phyloP scores from a whole-genome alignment of 2,888 invertebrate species.

The Papilio elwesi region DNA sequence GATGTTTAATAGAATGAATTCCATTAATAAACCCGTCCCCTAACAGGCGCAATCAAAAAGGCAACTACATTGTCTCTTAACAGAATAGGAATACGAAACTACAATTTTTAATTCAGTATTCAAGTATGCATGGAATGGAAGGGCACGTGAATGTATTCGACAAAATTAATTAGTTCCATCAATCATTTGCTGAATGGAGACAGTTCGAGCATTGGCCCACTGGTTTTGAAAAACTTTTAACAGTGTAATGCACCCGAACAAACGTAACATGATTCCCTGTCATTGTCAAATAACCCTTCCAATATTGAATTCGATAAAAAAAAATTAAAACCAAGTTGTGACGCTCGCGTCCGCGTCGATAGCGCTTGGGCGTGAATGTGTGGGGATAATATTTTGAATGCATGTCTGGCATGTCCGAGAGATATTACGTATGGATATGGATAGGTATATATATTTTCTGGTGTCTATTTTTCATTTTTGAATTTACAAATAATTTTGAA shows the following conservation, averaged over 20 bases:
- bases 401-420: constrained; percentile 20
- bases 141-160: constrained; percentile 62
- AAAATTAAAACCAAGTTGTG: constrained; percentile 49
- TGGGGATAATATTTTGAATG: constrained; percentile 74
- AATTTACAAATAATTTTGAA: too few species aligned
- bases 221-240: constrained; percentile 69
- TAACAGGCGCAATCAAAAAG: constrained; percentile 50
- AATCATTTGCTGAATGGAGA: constrained; percentile 77
- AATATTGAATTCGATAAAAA: constrained; percentile 49
- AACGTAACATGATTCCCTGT: constrained; percentile 74
- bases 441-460: too few species aligned
- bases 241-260: constrained; percentile 60
- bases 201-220: constrained; percentile 68
- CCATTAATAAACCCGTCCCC: constrained; percentile 4
- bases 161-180: constrained; percentile 84
- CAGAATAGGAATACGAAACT: constrained; percentile 57
- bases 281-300: constrained; percentile 76
- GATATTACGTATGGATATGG: constrained; percentile 27
- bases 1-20: background rate
- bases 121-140: constrained; percentile 64
- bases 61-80: constrained; percentile 57
- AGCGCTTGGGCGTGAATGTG: constrained; percentile 67
- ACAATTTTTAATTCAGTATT: constrained; percentile 69
- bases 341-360: constrained; percentile 60
- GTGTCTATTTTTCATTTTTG: too few species aligned